Conservation (phyloP, 2,888 invertebrate genomes). For the Mylabris sibirica region DNA sequence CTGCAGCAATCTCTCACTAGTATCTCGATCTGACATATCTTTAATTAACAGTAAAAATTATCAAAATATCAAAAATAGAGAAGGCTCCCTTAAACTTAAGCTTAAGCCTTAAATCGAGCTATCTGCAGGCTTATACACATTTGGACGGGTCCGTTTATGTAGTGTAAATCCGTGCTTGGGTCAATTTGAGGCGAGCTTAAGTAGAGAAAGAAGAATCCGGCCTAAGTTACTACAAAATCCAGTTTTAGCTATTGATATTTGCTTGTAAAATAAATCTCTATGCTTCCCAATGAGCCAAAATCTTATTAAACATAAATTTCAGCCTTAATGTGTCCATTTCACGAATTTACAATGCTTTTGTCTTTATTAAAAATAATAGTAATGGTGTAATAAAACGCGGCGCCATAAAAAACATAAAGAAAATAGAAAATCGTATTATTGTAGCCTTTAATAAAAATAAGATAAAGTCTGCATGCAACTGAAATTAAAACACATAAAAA, state of each 20-base stretch:
- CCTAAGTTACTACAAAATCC: too few relatives aligned
- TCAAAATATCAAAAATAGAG: not conserved
- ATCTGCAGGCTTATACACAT: too few relatives aligned
- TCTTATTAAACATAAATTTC: conserved; percentile 15
- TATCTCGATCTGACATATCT: not conserved
- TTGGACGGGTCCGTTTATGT: too few relatives aligned
- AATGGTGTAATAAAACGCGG: not conserved
- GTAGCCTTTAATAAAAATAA: not conserved
- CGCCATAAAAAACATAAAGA: not conserved
- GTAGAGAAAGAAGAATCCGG: too few relatives aligned
- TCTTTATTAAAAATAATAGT: not conserved
- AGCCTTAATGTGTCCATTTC: conserved; percentile 14
- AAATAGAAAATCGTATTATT: not conserved
- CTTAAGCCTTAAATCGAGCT: too few relatives aligned
- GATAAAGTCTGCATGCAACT: not conserved
- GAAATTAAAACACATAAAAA: not conserved
- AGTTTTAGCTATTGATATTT: too few relatives aligned
- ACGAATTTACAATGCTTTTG: conserved; percentile 19
- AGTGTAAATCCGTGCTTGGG: too few relatives aligned
- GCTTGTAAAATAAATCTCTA: too few relatives aligned
- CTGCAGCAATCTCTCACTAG: not conserved
- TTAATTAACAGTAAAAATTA: too few relatives aligned
- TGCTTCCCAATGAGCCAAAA: not conserved
- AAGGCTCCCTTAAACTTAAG: not conserved
- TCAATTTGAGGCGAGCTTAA: too few relatives aligned